Base-by-base conservation (phyloP, 2,797 vertebrate species). In the Brachyrhaphis roseni region DNA sequence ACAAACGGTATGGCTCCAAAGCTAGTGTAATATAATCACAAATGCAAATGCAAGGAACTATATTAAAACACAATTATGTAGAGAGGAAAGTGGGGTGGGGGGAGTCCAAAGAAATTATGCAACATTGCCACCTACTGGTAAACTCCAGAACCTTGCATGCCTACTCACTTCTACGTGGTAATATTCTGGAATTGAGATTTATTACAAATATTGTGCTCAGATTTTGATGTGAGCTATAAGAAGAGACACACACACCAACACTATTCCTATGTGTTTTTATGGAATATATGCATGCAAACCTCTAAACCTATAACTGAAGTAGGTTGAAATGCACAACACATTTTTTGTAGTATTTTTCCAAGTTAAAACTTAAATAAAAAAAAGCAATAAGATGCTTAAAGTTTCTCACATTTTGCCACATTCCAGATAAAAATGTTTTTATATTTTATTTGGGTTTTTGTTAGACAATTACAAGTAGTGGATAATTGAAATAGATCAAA, bases 111-210 rank as follows among this genome's bases (percentile, higher is more conserved):
- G 80, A 85, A 82, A 79, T 85, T 26, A 82, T 79, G 78, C 87
- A 93, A 94, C 87, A 92, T 80, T 92, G 93, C 91, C 94, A 92
- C 85, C 94, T 94, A 88, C 78, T 89, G 94, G 75, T 23, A 11
- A 45, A 16, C 39, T 84, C 84, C 73, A 89, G 34, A n/a, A 77
- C 45, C 78, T 70, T 18, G 31, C 43, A 5, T 43, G 18, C 47
- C 18, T 34, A 45, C 36, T 78, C 16, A 23, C 15, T 46, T 8
- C 41, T 15, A 39, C 8, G 5, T 5, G 6, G 23, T 11, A 57
- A 41, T 41, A 34, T 66, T 28, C 46, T 43, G 34, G 31, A 66
- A 39, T 13, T 46, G 16, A 51, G 16, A 39, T 34, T 53, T 70
- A 26, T 70, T n/a, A 41, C 16, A 51, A 1, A 51, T 12, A 39